These are phyloP conservation scores for Rhinichthys klamathensis DNA, from an alignment of 2,113 vertebrate species.

Conservation along the genomic window DNA sequence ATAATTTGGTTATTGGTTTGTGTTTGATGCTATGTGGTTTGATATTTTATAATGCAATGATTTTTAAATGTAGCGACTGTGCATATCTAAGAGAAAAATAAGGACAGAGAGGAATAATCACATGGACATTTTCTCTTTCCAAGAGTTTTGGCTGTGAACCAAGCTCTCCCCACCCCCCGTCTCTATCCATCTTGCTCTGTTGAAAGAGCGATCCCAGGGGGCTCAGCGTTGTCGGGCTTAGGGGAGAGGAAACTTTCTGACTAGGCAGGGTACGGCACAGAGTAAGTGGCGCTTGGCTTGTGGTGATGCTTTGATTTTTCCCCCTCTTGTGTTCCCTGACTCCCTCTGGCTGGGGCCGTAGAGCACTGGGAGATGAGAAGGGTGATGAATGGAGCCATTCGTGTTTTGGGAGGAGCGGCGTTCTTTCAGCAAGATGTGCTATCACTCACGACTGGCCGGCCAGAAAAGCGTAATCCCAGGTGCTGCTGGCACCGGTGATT, in stretches of 20 bases:
- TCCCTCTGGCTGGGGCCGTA: not conserved
- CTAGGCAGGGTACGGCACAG: conserved; percentile 30
- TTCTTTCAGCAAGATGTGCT: conserved; percentile 51
- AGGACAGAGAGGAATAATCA: not conserved
- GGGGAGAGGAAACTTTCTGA: conserved; percentile 24
- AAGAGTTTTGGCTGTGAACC: conserved; percentile 24
- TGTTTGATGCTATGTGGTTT: too few species aligned
- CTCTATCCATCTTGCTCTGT: conserved; percentile 48
- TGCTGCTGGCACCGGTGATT: conserved; percentile 34
- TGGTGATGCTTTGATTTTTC: conserved; percentile 18
- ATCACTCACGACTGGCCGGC: conserved; percentile 51
- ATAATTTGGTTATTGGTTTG: too few species aligned
- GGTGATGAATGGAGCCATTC: conserved; percentile 54
- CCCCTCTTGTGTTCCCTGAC: conserved; percentile 16
- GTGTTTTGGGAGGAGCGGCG: conserved; percentile 37
- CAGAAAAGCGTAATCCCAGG: conserved; percentile 44
- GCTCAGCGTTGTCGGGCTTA: conserved; percentile 4
- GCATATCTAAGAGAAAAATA: not conserved
- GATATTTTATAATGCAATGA: too few species aligned
- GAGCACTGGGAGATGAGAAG: not conserved
- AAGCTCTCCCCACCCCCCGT: not conserved
- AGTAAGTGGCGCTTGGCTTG: conserved; percentile 54
- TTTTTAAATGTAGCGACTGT: not conserved
- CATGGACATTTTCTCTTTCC: conserved; percentile 22
- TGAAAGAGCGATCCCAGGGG: conserved; percentile 44